Percentiles rank a stretch among this genome's conserved stretches.
These are phyloP conservation scores for Sterrhoptilus dennistouni DNA, from an alignment of 2,113 vertebrate genomes.

Conservation along the genomic window DNA sequence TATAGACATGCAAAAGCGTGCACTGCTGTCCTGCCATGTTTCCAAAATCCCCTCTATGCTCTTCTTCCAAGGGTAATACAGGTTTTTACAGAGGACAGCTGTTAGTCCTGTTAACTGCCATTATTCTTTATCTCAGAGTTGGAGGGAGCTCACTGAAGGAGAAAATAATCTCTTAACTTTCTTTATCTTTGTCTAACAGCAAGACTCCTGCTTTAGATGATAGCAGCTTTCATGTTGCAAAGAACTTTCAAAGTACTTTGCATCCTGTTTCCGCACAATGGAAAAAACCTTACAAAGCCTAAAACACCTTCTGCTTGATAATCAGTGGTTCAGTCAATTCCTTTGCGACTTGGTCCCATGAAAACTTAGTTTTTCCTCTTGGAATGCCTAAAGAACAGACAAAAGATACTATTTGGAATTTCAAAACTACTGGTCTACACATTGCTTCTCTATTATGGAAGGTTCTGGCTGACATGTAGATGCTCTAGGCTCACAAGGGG, in stretches of 20 bases:
- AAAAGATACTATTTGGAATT: neutral
- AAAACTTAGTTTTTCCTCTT: neutral
- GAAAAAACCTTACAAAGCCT: neutral
- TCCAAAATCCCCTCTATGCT: neutral
- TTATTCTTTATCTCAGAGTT: neutral
- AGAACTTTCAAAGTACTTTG: neutral
- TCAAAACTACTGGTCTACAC: neutral
- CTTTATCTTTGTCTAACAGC: neutral
- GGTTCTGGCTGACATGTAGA: rapidly evolving
- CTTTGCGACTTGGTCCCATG: neutral
- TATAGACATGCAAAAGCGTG: neutral
- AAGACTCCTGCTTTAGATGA: neutral
- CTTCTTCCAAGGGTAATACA: neutral
- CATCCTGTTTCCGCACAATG: neutral
- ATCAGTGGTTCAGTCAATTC: neutral
- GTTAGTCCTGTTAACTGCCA: neutral
- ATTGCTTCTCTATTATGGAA: neutral
- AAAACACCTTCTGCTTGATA: neutral
- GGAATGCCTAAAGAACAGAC: neutral
- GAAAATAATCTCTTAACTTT: neutral
- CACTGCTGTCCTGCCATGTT: neutral
- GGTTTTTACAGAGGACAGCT: neutral
- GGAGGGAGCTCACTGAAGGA: neutral
- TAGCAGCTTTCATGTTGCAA: neutral
- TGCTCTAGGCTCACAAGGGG: neutral